Evolutionary conservation across 2,888 invertebrate genomes (phyloP).

Genomic region (Coelopa pilipes): DNA sequence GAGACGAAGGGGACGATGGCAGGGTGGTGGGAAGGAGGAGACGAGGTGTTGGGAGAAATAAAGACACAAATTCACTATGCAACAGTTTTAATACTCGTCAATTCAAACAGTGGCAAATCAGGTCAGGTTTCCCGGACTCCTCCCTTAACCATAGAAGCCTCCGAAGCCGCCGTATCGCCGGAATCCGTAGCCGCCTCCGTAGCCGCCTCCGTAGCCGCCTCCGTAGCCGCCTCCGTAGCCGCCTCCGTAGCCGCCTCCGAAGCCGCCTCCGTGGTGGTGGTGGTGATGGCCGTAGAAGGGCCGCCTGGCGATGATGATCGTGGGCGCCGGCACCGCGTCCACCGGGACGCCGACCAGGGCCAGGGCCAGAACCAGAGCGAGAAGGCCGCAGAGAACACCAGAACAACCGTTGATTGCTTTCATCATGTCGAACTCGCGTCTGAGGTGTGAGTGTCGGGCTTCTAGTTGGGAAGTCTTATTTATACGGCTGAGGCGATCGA

Average conservation of each 20-base stretch:
- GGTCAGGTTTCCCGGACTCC: not conserved
- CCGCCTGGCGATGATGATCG: slow-evolving; percentile 22
- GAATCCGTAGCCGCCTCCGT: slow-evolving; percentile 2
- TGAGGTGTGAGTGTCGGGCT: slow-evolving; percentile 28
- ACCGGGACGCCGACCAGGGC: slow-evolving; percentile 27
- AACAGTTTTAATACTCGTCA: too few species aligned
- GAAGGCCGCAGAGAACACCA: slow-evolving; percentile 30
- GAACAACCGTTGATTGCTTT: slow-evolving; percentile 41
- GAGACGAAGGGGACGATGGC: too few species aligned
- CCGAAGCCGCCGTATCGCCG: slow-evolving; percentile 27
- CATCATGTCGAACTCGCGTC: slow-evolving; percentile 40
- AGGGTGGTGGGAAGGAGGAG: too few species aligned
- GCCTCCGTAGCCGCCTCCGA: too few species aligned
- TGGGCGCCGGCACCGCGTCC: slow-evolving; percentile 41
- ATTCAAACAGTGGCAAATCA: too few species aligned
- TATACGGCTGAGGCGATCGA: slow-evolving; percentile 6
- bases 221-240: not conserved
- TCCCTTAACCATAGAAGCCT: slow-evolving; percentile 8
- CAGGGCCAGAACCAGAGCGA: slow-evolving; percentile 5
- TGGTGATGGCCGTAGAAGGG: slow-evolving; percentile 38
- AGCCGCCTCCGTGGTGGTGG: slow-evolving; percentile 8
- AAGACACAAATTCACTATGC: too few species aligned
- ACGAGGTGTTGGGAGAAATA: too few species aligned
- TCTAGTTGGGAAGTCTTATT: slow-evolving; percentile 14
- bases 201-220: slow-evolving; percentile 30